These are phyloP conservation scores for Paedocypris sp. DNA, from an alignment of 2,113 vertebrate genomes.

Conservation along the genomic window DNA sequence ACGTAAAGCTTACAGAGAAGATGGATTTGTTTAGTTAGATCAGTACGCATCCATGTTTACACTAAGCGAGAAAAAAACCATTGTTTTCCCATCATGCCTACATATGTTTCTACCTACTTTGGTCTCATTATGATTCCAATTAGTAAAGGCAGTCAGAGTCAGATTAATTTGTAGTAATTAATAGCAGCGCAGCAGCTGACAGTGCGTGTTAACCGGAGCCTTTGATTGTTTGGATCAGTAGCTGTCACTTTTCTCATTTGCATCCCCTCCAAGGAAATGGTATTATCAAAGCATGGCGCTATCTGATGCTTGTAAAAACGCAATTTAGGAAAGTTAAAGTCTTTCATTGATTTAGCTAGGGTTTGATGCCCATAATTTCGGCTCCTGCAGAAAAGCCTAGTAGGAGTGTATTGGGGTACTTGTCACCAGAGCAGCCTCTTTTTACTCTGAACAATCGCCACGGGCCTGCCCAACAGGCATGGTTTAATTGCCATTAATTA, in stretches of 20 bases:
- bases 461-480: slow-evolving; percentile 98
- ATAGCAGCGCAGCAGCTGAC: slow-evolving; percentile 93
- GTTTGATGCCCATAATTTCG: slow-evolving; percentile 99
- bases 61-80: no score
- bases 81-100: slow-evolving; percentile 93
- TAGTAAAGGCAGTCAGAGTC: slow-evolving; percentile 83
- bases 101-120: slow-evolving; percentile 80
- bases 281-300: slow-evolving; percentile 96
- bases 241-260: slow-evolving; percentile 92
- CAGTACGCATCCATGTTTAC: no score
- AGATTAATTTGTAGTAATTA: slow-evolving; percentile 99
- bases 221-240: slow-evolving; percentile 99
- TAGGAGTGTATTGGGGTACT: slow-evolving; percentile 99
- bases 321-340: slow-evolving; percentile 99
- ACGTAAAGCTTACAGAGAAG: no score
- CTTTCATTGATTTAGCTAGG: slow-evolving; percentile 99
- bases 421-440: slow-evolving; percentile 98
- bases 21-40: no score
- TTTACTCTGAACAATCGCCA: slow-evolving; percentile 98
- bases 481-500: slow-evolving; percentile 99
- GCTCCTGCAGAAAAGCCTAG: slow-evolving; percentile 99
- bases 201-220: slow-evolving; percentile 89
- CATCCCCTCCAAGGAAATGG: slow-evolving; percentile 92
- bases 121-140: slow-evolving; percentile 92
- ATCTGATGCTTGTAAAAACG: slow-evolving; percentile 99